Evolutionary conservation across 2,888 invertebrate species (phyloP), one percentile per base, ranked within the genome.

Genomic region (Eudemis profundana): DNA sequence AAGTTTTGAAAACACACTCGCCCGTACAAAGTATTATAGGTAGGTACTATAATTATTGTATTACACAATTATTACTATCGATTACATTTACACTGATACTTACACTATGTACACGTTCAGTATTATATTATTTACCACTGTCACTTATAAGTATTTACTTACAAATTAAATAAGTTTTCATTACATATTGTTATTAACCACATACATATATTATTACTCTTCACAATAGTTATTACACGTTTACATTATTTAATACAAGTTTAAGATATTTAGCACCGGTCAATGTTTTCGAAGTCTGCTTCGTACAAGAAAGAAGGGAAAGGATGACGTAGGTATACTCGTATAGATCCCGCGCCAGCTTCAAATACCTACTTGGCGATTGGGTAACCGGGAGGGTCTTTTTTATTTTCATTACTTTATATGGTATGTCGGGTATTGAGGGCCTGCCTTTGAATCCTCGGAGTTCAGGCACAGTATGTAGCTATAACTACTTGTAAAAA

Each of bases 251-350:
- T 36, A 50, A 1, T 50, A 63, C 40, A 29, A 15, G 12, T 42
- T 47, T 33, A 57, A 42, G 49, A 56, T 56, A 56, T 40, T 61
- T 46, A 15, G 49, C 49, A 63, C 56, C 29, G 10, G 29, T 38
- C 14, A 50, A 61, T 53, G 49, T 49, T 56, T 50, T 21, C 38
- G 15, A 56, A 63, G 63, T 33, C 49, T 63, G 40, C 19, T 38
- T 62, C 40, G 62, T 56, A 40, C 47, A n/a, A n/a, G n/a, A n/a
- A n/a, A n/a, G n/a, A n/a, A n/a, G n/a, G n/a, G n/a, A n/a, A n/a
- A n/a, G n/a, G n/a, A n/a, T n/a, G n/a, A n/a, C n/a, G n/a, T n/a
- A n/a, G n/a, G n/a, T n/a, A n/a, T n/a, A n/a, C n/a, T n/a, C n/a
- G n/a, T n/a, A n/a, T n/a, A n/a, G n/a, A n/a, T n/a, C n/a, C n/a